phyloP scores from a whole-genome alignment of 2,113 vertebrate species.

The Carassius auratus region DNA sequence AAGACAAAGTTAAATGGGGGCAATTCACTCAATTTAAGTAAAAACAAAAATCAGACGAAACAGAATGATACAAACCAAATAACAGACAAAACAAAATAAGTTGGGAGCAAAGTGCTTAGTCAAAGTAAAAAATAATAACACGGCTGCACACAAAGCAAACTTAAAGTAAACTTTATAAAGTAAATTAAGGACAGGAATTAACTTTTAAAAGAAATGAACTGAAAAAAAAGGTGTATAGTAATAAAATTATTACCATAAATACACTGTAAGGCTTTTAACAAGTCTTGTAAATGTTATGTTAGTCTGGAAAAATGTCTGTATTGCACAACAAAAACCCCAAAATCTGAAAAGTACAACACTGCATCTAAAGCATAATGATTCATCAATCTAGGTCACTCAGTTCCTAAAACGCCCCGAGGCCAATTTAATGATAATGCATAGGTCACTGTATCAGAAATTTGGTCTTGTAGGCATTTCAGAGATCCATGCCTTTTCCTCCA shows the following conservation, averaged over 20 bases:
- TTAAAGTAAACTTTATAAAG: neutral
- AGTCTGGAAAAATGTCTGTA: neutral
- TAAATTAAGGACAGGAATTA: neutral
- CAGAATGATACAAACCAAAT: neutral
- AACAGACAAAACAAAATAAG: neutral
- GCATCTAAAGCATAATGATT: conserved; percentile 6
- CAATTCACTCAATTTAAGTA: neutral
- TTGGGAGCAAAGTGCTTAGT: neutral
- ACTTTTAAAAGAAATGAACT: neutral
- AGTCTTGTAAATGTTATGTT: neutral
- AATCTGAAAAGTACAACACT: neutral
- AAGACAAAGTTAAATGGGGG: neutral
- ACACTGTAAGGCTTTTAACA: neutral
- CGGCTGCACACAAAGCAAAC: neutral
- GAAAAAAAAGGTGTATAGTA: neutral
- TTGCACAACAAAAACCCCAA: neutral
- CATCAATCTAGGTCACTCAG: conserved; percentile 1
- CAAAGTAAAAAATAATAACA: neutral
- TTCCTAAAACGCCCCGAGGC: neutral
- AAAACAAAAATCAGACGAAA: neutral
- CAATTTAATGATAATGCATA: neutral
- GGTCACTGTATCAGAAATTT: neutral
- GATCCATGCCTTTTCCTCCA: conserved; percentile 15
- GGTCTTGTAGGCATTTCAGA: neutral
- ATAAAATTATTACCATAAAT: neutral